Conservation (phyloP, 2,888 invertebrate genomes). For the Lasioglossum marginatum region DNA sequence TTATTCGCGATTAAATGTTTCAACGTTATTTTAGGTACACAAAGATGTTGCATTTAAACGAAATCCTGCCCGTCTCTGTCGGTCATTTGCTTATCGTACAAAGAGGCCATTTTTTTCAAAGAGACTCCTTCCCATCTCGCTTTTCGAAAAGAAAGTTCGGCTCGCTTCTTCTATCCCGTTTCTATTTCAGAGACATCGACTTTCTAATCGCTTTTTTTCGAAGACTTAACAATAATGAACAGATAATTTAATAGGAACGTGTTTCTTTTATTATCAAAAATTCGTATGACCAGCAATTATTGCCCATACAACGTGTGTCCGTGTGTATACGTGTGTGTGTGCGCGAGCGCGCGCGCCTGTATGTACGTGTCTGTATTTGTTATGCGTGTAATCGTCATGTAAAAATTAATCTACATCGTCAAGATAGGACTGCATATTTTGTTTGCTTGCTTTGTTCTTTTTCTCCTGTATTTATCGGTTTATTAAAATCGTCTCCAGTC, state of each 20-base stretch:
- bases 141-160: constrained; percentile 36
- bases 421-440: constrained; percentile 58
- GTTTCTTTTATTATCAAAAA: constrained; percentile 71
- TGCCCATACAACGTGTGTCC: constrained; percentile 62
- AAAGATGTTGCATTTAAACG: not conserved
- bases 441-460: constrained; percentile 25
- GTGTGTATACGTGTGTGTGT: not conserved
- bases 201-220: constrained; percentile 42
- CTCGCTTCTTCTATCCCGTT: constrained; percentile 15
- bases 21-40: not conserved
- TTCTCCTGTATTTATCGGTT: constrained; percentile 9
- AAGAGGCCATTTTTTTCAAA: constrained; percentile 56
- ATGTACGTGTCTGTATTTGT: constrained; percentile 14
- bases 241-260: constrained; percentile 73
- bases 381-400: constrained; percentile 47
- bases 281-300: constrained; percentile 69
- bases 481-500: constrained; percentile 6
- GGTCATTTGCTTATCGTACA: constrained; percentile 58
- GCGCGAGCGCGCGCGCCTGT: not conserved
- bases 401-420: constrained; percentile 68
- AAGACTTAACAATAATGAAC: constrained; percentile 72
- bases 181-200: constrained; percentile 30
- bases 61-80: constrained; percentile 17
- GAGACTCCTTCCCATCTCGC: constrained; percentile 26
- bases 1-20: not conserved